These are phyloP conservation scores for Mactra quadrangularis DNA, from an alignment of 1,140 invertebrate species.

Conservation along the genomic window DNA sequence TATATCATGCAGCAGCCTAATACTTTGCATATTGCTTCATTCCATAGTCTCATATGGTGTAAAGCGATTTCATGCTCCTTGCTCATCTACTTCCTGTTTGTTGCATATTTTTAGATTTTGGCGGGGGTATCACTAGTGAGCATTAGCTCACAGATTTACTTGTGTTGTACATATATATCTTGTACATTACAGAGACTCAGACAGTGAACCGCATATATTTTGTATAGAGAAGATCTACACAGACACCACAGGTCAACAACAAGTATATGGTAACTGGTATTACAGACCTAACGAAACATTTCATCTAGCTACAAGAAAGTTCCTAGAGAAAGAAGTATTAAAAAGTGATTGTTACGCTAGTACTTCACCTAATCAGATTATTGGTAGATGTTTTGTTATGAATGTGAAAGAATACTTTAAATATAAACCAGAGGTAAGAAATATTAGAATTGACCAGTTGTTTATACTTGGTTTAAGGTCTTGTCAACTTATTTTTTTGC, in stretches of 20 bases:
- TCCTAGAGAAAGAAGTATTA: conserved; percentile 96
- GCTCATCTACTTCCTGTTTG: no score
- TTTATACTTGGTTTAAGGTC: no score
- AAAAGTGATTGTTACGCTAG: conserved; percentile 95
- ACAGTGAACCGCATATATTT: conserved; percentile 93
- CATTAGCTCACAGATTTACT: no score
- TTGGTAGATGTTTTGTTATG: conserved; percentile 97
- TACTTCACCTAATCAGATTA: conserved; percentile 93
- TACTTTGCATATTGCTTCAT: no score
- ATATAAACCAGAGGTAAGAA: conserved; percentile 90
- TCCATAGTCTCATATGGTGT: no score
- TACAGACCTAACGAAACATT: conserved; percentile 96
- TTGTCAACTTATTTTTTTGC: no score
- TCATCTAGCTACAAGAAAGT: conserved; percentile 97
- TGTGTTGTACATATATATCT: no score
- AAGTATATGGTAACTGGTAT: conserved; percentile 95
- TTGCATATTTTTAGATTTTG: no score
- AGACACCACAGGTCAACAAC: conserved; percentile 91
- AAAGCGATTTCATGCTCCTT: no score
- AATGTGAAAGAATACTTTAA: conserved; percentile 98
- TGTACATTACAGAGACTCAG: conserved; percentile 87
- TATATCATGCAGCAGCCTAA: no score
- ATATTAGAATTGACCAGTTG: no score
- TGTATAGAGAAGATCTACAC: conserved; percentile 92
- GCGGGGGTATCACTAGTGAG: no score